These are phyloP conservation scores for Poliocrania exsul DNA, from an alignment of 2,797 vertebrate genomes.

Conservation along the genomic window DNA sequence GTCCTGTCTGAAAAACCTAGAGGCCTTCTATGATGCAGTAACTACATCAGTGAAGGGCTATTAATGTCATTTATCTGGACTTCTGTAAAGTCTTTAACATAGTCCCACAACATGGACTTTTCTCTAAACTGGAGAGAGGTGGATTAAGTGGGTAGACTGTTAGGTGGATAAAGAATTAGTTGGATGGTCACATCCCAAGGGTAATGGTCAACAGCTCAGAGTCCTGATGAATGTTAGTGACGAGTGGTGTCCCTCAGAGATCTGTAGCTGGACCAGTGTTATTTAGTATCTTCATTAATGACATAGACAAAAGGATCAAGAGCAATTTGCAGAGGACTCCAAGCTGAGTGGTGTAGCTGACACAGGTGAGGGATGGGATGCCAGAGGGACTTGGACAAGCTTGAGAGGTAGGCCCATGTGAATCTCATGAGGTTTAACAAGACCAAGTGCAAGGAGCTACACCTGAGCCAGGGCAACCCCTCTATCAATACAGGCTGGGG, in stretches of 20 bases:
- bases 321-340: not conserved
- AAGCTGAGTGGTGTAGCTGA: not conserved
- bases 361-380: not conserved
- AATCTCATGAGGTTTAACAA: not conserved
- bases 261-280: not conserved
- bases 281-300: not conserved
- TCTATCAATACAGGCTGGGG: not conserved
- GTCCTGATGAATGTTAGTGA: not conserved
- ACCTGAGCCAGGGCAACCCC: rapidly evolving
- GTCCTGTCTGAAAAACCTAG: not conserved
- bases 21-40: not conserved
- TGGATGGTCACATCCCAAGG: not conserved
- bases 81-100: not conserved
- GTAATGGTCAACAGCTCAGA: rapidly evolving
- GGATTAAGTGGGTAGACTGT: not conserved
- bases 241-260: not conserved
- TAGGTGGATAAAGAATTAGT: not conserved
- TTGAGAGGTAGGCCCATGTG: rapidly evolving
- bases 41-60: not conserved
- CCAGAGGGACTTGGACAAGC: not conserved
- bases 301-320: rapidly evolving
- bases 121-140: not conserved
- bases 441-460: not conserved
- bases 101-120: not conserved
- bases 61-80: not conserved